Conservation (phyloP, 2,113 vertebrate species). For the Poecilia latipinna region DNA sequence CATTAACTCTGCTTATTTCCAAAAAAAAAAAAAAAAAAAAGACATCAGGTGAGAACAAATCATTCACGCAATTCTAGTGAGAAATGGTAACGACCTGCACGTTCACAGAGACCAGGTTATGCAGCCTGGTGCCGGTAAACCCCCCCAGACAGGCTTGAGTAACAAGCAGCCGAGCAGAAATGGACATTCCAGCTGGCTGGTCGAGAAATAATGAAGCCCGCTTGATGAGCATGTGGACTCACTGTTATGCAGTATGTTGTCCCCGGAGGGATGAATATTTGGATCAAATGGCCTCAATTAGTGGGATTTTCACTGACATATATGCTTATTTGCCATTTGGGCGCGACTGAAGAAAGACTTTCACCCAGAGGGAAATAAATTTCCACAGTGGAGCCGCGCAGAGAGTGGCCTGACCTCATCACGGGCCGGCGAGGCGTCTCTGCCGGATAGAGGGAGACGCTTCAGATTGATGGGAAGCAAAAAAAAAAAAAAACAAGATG, state of each 20-base stretch:
- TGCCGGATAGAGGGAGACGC: background rate
- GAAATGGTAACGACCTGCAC: conserved; percentile 19
- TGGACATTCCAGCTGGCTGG: conserved; percentile 67
- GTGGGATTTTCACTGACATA: conserved; percentile 54
- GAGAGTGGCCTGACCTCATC: conserved; percentile 26
- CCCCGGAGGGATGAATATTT: conserved; percentile 54
- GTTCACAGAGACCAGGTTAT: conserved; percentile 45
- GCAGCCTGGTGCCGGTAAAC: conserved; percentile 41
- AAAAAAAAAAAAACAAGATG: too few relatives aligned
- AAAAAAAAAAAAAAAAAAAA: background rate
- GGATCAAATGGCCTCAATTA: conserved; percentile 66
- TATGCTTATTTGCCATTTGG: conserved; percentile 64
- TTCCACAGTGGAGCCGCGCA: conserved; percentile 6
- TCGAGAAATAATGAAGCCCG: conserved; percentile 54
- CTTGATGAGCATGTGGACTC: conserved; percentile 56
- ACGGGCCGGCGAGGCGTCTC: background rate
- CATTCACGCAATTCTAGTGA: conserved; percentile 5
- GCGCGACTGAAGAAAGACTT: conserved; percentile 54
- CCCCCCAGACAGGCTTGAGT: conserved; percentile 34
- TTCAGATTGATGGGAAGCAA: background rate
- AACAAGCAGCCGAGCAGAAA: conserved; percentile 61
- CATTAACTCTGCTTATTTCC: background rate
- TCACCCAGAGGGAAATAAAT: conserved; percentile 34
- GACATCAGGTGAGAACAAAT: background rate
- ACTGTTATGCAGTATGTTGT: conserved; percentile 39